Evolutionary conservation across 2,888 invertebrate genomes (phyloP), one percentile per base, ranked within the genome.

Genomic region (Pollenia labialis): DNA sequence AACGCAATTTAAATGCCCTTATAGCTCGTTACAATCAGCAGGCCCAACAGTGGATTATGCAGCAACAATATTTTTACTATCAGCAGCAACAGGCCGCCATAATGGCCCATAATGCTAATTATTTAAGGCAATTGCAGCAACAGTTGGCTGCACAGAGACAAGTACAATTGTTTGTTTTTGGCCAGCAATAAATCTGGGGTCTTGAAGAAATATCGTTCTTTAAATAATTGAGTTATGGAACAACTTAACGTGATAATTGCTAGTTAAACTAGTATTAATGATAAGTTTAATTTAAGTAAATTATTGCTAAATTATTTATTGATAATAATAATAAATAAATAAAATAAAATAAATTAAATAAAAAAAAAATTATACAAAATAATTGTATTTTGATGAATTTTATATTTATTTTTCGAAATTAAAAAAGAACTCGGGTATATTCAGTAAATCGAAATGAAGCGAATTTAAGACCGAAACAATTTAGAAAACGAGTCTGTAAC

Each of bases 1-100:
- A 9, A n/a, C 10, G 2, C 4, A 9, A 54, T 18, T 10, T n/a
- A 9, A 23, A 23, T 18, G 54, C 54, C 9, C n/a, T 52, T 9
- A 16, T 16, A 16, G 6, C 8, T 9, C 16, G 2, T 0, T 87
- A 91, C 1, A 87, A 89, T 8, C 86, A 89, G 11, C 90, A 91
- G 85, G 87, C 89, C 12, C 86, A 90, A 75, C 88, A 91, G 14
- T 68, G 84, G 2, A 87, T 83, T 9, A 16, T 90, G 50, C 89
- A 90, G 9, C 88, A 90, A 48, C 89, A 91, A 68, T 90, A 89
- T 66, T 80, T 88, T n/a, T 66, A 87, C 4, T 88, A 68, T n/a
- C 88, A 86, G 0, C 54, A 83, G 8, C 89, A 90, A 54, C 89
- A 89, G 40, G 82, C 89, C 14, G 87, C 69, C 4, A 76, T 89